phyloP scores from a whole-genome alignment of 1,140 invertebrate species.

The Scaptomyza hsui region DNA sequence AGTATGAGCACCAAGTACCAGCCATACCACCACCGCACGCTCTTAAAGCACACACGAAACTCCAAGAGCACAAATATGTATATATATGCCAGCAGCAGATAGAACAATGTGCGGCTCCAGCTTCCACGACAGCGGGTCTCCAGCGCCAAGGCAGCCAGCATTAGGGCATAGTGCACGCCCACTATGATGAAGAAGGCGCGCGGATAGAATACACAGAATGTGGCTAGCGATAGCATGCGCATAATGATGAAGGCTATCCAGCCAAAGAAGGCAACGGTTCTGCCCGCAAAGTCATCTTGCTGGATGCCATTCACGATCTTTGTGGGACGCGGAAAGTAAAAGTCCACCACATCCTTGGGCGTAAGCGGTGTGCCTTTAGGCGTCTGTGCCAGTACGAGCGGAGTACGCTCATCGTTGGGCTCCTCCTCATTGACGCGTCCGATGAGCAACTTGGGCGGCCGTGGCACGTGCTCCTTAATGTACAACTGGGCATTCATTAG shows the following conservation, averaged over 20 bases:
- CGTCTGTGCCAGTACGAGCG: conserved; percentile 34
- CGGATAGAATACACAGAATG: conserved; percentile 89
- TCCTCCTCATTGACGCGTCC: conserved; percentile 51
- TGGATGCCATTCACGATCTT: conserved; percentile 86
- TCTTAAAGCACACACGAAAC: conserved; percentile 89
- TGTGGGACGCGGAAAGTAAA: conserved; percentile 76
- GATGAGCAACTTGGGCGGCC: conserved; percentile 69
- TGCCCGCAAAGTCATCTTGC: conserved; percentile 88
- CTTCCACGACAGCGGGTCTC: conserved; percentile 86
- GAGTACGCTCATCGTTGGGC: conserved; percentile 37
- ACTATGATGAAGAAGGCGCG: conserved; percentile 85
- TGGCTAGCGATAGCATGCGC: conserved; percentile 88
- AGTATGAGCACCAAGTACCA: conserved; percentile 88
- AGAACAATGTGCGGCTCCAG: conserved; percentile 85
- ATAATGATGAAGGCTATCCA: conserved; percentile 89
- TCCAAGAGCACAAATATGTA: conserved; percentile 90
- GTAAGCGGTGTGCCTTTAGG: conserved; percentile 51
- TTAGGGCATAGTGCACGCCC: conserved; percentile 86
- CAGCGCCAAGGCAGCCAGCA: conserved; percentile 86
- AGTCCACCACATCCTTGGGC: conserved; percentile 80
- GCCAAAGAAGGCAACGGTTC: conserved; percentile 87
- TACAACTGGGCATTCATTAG: conserved; percentile 79
- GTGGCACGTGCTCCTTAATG: conserved; percentile 76
- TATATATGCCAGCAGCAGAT: conserved; percentile 88
- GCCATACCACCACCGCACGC: conserved; percentile 87